These are phyloP conservation scores for Lepidocyrtinus sp. DNA, from an alignment of 2,888 invertebrate species.

Conservation along the genomic window DNA sequence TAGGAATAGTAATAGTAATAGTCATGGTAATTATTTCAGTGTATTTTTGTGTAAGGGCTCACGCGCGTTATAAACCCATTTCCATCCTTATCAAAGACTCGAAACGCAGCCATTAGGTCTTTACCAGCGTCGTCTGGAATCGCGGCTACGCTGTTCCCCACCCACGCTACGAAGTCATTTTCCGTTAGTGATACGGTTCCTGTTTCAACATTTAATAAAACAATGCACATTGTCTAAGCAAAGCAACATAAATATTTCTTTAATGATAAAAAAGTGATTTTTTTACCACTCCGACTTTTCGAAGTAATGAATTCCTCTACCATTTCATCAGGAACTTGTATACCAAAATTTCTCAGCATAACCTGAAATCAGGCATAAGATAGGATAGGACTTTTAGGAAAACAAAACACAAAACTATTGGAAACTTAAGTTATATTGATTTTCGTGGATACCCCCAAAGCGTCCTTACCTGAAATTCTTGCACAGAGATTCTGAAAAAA, in stretches of 20 bases:
- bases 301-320: conserved; percentile 83
- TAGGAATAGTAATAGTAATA: too few relatives aligned
- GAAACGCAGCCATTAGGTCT: conserved; percentile 90
- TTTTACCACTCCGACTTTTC: conserved; percentile 80
- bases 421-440: too few relatives aligned
- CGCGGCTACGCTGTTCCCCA: conserved; percentile 50
- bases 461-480: conserved; percentile 77
- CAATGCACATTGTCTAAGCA: background rate
- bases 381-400: too few relatives aligned
- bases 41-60: too few relatives aligned
- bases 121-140: conserved; percentile 70
- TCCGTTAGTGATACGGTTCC: conserved; percentile 56
- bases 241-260: background rate
- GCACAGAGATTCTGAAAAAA: conserved; percentile 83
- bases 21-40: too few relatives aligned
- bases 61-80: conserved; percentile 86
- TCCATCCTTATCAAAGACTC: conserved; percentile 90
- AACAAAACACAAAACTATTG: too few relatives aligned
- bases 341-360: conserved; percentile 85
- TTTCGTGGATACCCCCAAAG: too few relatives aligned
- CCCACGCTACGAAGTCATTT: conserved; percentile 65
- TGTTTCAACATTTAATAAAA: conserved; percentile 19
- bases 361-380: too few relatives aligned
- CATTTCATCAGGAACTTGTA: conserved; percentile 82
- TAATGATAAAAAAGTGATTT: conserved; percentile 1